Evolutionary conservation across 2,797 vertebrate genomes (phyloP).

Genomic region (Aldrovandia affinis): DNA sequence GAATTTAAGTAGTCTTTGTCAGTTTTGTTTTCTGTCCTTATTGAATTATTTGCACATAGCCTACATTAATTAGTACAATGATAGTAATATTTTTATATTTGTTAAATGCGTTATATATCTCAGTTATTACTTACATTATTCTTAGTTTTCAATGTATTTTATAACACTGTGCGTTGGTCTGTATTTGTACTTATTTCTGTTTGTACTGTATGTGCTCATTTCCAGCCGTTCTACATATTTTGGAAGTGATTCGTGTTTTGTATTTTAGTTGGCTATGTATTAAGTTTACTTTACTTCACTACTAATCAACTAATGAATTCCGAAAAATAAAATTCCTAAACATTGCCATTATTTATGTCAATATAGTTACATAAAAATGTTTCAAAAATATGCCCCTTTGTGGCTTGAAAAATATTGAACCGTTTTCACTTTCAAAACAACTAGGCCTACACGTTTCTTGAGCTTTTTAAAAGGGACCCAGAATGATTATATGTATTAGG

Average conservation of each 20-base stretch:
- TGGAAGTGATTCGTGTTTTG: background rate
- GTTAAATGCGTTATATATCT: background rate
- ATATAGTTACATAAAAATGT: background rate
- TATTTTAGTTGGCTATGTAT: background rate
- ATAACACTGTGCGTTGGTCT: background rate
- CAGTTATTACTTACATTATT: no score
- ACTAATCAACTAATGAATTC: background rate
- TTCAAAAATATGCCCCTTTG: background rate
- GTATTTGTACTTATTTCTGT: background rate
- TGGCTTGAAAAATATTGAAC: background rate
- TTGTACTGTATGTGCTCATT: background rate
- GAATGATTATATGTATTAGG: background rate
- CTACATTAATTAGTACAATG: background rate
- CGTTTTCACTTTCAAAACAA: background rate
- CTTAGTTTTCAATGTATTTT: background rate
- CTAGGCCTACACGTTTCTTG: background rate
- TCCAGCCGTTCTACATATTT: background rate
- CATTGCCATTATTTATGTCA: background rate
- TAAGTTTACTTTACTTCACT: background rate
- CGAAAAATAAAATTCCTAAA: background rate
- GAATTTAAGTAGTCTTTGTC: no score
- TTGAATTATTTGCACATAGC: background rate
- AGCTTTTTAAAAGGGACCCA: background rate
- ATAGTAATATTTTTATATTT: background rate
- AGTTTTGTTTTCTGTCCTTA: no score